phyloP scores from a whole-genome alignment of 2,113 vertebrate genomes.

The Gobiocypris rarus region DNA sequence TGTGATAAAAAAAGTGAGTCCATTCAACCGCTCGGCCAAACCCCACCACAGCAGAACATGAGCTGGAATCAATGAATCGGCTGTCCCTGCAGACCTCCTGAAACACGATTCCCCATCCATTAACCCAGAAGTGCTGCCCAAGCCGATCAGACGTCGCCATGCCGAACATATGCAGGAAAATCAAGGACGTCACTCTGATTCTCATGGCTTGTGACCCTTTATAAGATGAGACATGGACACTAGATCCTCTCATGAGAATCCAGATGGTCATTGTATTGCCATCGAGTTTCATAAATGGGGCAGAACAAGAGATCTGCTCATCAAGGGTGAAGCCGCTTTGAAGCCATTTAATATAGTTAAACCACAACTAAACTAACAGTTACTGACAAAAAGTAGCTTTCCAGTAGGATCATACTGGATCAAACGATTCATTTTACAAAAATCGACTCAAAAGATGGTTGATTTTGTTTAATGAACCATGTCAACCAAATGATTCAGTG shows the following conservation, averaged over 20 bases:
- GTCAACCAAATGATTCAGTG: not conserved
- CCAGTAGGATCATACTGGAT: not conserved
- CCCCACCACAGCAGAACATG: conserved; percentile 21
- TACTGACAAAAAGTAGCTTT: not conserved
- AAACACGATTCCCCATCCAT: not conserved
- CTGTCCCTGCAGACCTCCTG: not conserved
- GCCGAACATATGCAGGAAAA: not conserved
- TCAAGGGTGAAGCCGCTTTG: not conserved
- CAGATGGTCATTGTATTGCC: not conserved
- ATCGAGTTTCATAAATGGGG: conserved; percentile 8
- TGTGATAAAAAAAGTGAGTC: not conserved
- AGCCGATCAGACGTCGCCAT: not conserved
- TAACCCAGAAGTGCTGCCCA: conserved; percentile 1
- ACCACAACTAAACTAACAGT: not conserved
- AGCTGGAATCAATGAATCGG: not conserved
- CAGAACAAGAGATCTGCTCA: not conserved
- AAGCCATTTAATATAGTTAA: not conserved
- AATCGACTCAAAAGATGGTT: not conserved
- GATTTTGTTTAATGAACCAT: not conserved
- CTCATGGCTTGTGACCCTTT: not conserved
- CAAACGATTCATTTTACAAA: not conserved
- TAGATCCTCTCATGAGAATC: conserved; percentile 1
- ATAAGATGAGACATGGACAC: not conserved
- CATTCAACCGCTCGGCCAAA: not conserved
- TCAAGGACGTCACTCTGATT: not conserved